Evolutionary conservation across 2,888 invertebrate species (phyloP).

Genomic region (Ormyrus thymus): DNA sequence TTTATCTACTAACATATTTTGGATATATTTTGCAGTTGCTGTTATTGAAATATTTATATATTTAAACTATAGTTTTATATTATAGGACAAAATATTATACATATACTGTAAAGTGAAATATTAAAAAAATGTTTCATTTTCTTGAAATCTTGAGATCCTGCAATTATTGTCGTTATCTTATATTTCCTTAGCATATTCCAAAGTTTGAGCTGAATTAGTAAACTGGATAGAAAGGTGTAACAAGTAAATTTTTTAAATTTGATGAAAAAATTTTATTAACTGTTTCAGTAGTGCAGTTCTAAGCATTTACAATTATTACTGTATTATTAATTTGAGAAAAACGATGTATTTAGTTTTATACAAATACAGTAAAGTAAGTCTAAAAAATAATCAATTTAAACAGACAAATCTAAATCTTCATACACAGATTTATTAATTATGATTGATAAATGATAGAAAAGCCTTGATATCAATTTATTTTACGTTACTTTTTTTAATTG

Average conservation of each 20-base stretch:
- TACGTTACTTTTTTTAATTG: too few species aligned
- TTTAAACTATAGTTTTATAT: too few species aligned
- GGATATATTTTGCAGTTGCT: too few species aligned
- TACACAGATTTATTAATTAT: too few species aligned
- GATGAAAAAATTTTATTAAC: conserved; percentile 27
- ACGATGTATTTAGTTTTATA: conserved; percentile 19
- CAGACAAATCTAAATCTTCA: too few species aligned
- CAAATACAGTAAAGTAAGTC: conserved; percentile 34
- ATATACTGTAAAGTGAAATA: not conserved
- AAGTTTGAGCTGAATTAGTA: too few species aligned
- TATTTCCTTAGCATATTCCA: too few species aligned
- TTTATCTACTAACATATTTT: too few species aligned
- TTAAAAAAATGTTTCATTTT: not conserved
- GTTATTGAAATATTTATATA: too few species aligned
- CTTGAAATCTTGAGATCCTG: not conserved
- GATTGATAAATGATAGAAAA: too few species aligned
- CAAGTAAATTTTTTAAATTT: not conserved
- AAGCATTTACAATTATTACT: conserved; percentile 20
- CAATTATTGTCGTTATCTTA: not conserved
- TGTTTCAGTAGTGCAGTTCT: conserved; percentile 11
- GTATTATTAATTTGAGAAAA: not conserved
- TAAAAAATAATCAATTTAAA: conserved; percentile 37
- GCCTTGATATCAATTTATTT: too few species aligned
- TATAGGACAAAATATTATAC: too few species aligned
- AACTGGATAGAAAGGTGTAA: not conserved